Percentiles rank a stretch among this genome's conserved stretches.
Evolutionary conservation across 1,140 invertebrate species (phyloP).

Genomic region (Cyclargus thomasi): DNA sequence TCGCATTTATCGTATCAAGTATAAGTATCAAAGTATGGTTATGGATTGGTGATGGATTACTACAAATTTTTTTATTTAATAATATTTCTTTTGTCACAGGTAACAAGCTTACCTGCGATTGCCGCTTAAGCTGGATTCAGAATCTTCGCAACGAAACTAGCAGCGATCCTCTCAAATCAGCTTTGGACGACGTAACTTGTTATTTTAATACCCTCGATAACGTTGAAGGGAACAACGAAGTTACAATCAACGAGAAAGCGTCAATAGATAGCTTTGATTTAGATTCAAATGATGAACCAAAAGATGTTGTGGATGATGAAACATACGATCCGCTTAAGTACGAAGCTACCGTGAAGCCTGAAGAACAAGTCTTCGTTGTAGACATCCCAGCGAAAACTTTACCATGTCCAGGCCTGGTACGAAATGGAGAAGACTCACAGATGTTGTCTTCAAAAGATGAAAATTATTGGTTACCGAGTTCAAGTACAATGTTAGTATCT

Average conservation of each 20-base stretch:
- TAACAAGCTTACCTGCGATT: constrained; percentile 86
- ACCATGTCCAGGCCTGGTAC: constrained; percentile 43
- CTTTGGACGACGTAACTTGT: constrained; percentile 59
- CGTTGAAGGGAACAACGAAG: constrained; percentile 24
- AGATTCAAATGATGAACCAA: constrained; percentile 38
- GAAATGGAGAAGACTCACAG: constrained; percentile 58
- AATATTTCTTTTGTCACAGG: constrained; percentile 71
- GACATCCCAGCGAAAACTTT: constrained; percentile 46
- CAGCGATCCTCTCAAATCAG: constrained; percentile 73
- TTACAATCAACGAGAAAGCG: constrained; percentile 21
- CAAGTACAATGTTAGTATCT: constrained; percentile 36
- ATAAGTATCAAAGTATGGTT: no score
- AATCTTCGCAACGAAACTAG: constrained; percentile 83
- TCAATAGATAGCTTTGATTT: constrained; percentile 41
- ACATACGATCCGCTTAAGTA: constrained; percentile 39
- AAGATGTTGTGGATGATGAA: constrained; percentile 43
- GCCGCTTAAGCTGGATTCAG: constrained; percentile 85
- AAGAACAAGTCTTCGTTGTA: constrained; percentile 43
- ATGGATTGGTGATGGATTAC: no score
- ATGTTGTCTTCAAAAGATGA: constrained; percentile 66
- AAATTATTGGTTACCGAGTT: constrained; percentile 51
- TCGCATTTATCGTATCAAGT: no score
- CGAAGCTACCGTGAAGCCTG: constrained; percentile 41
- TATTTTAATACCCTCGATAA: constrained; percentile 28
- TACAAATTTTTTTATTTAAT: no score